Evolutionary conservation across 2,888 invertebrate species (phyloP).

Genomic region (Apamea anceps): DNA sequence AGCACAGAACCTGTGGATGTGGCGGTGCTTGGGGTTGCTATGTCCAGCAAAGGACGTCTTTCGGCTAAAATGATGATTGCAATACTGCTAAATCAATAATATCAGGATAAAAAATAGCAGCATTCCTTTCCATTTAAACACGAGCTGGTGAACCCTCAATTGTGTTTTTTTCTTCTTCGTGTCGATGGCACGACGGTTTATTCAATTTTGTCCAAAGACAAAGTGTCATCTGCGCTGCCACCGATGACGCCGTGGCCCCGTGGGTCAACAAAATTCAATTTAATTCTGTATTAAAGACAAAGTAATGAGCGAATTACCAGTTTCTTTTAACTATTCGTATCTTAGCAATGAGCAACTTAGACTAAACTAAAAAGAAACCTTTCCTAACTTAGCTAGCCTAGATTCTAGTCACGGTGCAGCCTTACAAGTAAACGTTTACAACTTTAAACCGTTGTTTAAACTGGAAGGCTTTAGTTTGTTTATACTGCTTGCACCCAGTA

Average conservation of each 20-base stretch:
- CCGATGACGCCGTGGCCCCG: neutral
- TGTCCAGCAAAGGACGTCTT: neutral
- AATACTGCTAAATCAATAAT: neutral
- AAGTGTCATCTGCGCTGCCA: neutral
- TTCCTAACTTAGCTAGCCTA: neutral
- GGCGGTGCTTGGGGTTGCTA: neutral
- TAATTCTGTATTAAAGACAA: neutral
- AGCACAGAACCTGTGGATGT: neutral
- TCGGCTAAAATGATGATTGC: neutral
- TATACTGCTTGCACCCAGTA: slow-evolving; percentile 33
- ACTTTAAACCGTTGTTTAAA: slow-evolving; percentile 21
- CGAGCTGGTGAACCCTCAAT: too few relatives aligned
- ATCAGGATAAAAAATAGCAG: neutral
- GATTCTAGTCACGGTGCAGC: neutral
- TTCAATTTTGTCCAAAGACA: neutral
- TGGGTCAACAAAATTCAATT: neutral
- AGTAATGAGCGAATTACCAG: too few relatives aligned
- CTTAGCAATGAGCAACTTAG: neutral
- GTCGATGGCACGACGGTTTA: neutral
- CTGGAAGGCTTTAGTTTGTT: slow-evolving; percentile 3
- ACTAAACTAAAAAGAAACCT: neutral
- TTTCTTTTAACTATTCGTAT: neutral
- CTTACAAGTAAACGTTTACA: slow-evolving; percentile 5
- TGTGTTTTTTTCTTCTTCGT: neutral
- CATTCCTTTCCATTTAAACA: neutral